These are phyloP conservation scores for Imbricaverruca yamaguchii DNA, from an alignment of 2,888 invertebrate genomes.

Conservation along the genomic window DNA sequence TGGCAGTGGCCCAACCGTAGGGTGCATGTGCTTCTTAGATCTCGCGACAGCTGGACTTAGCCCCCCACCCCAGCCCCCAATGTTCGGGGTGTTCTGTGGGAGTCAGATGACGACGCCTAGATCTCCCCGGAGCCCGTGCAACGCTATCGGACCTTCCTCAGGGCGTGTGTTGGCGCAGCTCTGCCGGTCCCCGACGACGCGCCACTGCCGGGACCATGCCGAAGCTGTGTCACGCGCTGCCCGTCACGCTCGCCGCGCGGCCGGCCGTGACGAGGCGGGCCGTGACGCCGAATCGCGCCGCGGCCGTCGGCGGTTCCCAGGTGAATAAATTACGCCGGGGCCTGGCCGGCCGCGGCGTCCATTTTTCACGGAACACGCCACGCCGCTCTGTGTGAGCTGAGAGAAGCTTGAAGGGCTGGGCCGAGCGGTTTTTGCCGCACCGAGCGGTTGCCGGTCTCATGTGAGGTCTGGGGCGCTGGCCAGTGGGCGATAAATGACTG, in stretches of 20 bases:
- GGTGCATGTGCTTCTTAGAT: no score
- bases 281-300: not conserved
- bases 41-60: no score
- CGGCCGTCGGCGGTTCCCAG: constrained; percentile 7
- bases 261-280: not conserved
- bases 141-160: no score
- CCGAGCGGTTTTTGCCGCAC: not conserved
- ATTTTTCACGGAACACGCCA: not conserved
- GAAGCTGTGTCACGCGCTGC: not conserved
- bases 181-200: not conserved
- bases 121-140: no score
- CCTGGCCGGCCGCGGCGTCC: constrained; percentile 6
- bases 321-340: constrained; percentile 10
- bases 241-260: not conserved
- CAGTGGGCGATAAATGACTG: no score
- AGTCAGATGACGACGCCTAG: no score
- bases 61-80: no score
- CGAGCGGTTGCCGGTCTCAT: not conserved
- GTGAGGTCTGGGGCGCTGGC: not conserved
- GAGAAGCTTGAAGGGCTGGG: not conserved
- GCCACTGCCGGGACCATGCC: not conserved
- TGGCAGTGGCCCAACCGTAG: no score
- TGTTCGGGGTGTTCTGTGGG: no score
- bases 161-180: no score
- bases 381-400: not conserved